Conservation (phyloP, 2,797 vertebrate genomes). For the Aratinga solstitialis region DNA sequence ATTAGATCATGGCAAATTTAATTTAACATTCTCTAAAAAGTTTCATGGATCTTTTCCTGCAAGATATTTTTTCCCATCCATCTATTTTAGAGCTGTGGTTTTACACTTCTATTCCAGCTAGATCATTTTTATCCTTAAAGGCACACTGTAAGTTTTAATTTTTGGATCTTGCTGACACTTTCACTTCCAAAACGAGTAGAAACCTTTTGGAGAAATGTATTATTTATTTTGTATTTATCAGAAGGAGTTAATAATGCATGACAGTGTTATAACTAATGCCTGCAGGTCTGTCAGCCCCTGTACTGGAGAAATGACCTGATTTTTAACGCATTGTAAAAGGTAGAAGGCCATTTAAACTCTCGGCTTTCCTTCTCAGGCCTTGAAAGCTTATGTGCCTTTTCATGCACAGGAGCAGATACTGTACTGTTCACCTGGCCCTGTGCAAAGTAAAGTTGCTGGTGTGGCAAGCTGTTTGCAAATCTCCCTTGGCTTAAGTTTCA, state of each 20-base stretch:
- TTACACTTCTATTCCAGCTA: not conserved
- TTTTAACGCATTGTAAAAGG: not conserved
- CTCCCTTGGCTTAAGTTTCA: not conserved
- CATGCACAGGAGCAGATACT: not conserved
- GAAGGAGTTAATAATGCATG: not conserved
- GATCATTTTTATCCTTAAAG: conserved; percentile 5
- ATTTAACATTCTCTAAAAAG: not conserved
- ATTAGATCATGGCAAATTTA: not conserved
- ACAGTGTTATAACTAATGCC: fast-evolving
- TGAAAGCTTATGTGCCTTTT: not conserved
- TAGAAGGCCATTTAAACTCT: not conserved
- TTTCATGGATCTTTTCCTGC: not conserved
- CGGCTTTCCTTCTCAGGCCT: not conserved
- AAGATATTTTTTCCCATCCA: not conserved
- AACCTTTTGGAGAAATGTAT: not conserved
- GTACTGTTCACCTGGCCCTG: not conserved
- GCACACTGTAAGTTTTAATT: not conserved
- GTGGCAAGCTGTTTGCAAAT: not conserved
- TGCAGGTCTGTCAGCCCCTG: not conserved
- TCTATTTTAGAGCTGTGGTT: not conserved
- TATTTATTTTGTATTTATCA: not conserved
- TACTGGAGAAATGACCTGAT: not conserved
- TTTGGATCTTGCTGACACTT: not conserved
- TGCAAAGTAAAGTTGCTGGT: not conserved
- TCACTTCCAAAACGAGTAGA: not conserved